Conservation (phyloP, 2,113 vertebrate species). For the Danionella cerebrum region DNA sequence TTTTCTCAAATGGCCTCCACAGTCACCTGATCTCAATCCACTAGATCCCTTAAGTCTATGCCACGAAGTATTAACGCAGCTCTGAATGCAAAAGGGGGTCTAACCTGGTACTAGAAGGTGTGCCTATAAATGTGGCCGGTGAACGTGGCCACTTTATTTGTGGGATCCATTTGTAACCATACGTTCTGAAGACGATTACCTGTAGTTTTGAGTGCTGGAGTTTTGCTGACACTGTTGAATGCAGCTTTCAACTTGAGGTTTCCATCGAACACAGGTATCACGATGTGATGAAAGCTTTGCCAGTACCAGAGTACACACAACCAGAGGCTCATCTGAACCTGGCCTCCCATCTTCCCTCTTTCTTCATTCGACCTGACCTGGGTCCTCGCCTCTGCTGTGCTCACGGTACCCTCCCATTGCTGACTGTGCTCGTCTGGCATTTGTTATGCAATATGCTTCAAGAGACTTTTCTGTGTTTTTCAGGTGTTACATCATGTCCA, state of each 20-base stretch:
- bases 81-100: too few relatives aligned
- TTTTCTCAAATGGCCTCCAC: too few relatives aligned
- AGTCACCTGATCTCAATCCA: too few relatives aligned
- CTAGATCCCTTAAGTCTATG: too few relatives aligned
- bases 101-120: too few relatives aligned
- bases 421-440: constrained; percentile 31
- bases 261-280: constrained; percentile 62
- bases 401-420: constrained; percentile 68
- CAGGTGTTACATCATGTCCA: constrained; percentile 75
- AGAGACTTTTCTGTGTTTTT: neutral
- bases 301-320: constrained; percentile 79
- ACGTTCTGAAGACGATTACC: too few relatives aligned
- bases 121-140: too few relatives aligned
- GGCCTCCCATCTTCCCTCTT: constrained; percentile 77
- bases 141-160: too few relatives aligned
- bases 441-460: neutral
- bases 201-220: neutral
- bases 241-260: too few relatives aligned
- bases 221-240: neutral
- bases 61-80: too few relatives aligned
- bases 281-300: constrained; percentile 75
- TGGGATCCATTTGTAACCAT: too few relatives aligned
- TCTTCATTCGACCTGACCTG: constrained; percentile 81
- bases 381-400: constrained; percentile 79
- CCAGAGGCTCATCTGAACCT: constrained; percentile 80